These are phyloP conservation scores for Rhogogaster chlorosoma DNA, from an alignment of 2,888 invertebrate species.

Conservation along the genomic window DNA sequence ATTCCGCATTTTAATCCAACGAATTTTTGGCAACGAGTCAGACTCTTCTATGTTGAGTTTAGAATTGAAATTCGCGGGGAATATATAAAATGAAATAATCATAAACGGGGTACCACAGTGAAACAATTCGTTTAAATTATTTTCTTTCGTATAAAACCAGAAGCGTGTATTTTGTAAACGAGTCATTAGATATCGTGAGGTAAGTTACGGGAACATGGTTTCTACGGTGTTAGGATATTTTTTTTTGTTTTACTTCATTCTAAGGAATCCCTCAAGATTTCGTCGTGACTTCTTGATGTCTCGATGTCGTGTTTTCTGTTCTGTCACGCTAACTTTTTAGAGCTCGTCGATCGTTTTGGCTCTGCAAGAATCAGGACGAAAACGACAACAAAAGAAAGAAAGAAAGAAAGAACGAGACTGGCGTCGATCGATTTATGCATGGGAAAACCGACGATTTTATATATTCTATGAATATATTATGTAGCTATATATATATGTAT, in stretches of 20 bases:
- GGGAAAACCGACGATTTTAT: conserved; percentile 34
- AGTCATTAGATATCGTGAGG: not conserved
- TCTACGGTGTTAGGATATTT: not conserved
- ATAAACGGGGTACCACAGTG: not conserved
- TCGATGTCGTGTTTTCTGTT: conserved; percentile 67
- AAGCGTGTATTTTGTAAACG: not conserved
- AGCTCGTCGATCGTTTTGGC: conserved; percentile 12
- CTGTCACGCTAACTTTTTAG: conserved; percentile 66
- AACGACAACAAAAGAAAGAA: not conserved
- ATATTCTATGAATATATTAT: conserved; percentile 22
- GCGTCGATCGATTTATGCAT: conserved; percentile 41
- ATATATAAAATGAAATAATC: not conserved
- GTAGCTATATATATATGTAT: not conserved
- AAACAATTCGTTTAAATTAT: not conserved
- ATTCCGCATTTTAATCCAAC: conserved; percentile 2
- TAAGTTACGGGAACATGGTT: not conserved
- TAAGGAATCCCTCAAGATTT: not conserved
- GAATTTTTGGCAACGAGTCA: conserved; percentile 22
- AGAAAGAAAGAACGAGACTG: not conserved
- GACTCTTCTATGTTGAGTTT: not conserved
- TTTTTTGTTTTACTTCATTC: not conserved
- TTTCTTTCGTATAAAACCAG: not conserved
- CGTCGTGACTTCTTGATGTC: conserved; percentile 62
- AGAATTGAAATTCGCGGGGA: not conserved
- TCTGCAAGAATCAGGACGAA: not conserved